Evolutionary conservation across 2,888 invertebrate genomes (phyloP).

Genomic region (Epinotia demarniana): DNA sequence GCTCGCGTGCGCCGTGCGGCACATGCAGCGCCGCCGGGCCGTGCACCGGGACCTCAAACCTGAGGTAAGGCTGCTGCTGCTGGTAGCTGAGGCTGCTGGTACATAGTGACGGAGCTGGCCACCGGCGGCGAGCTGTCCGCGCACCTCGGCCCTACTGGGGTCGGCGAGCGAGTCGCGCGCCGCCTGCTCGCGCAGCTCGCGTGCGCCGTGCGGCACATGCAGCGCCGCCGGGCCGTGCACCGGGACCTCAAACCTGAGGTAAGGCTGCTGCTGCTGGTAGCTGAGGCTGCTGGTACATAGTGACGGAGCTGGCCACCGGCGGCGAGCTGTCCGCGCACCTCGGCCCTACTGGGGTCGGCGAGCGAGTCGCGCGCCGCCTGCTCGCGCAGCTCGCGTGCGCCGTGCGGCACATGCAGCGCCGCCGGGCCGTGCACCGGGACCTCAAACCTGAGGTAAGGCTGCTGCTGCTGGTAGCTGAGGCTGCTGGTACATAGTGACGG

Average conservation of each 20-base stretch:
- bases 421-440: constrained; percentile 95
- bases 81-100: too few species aligned
- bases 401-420: constrained; percentile 92
- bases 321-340: constrained; percentile 89
- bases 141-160: constrained; percentile 85
- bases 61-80: constrained; percentile 86
- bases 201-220: constrained; percentile 93
- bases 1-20: constrained; percentile 92
- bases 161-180: constrained; percentile 91
- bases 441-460: constrained; percentile 93
- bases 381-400: constrained; percentile 93
- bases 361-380: constrained; percentile 90
- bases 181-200: constrained; percentile 92
- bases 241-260: constrained; percentile 98
- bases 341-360: constrained; percentile 88
- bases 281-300: too few species aligned
- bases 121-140: constrained; percentile 91
- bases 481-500: constrained; percentile 97
- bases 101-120: constrained; percentile 95
- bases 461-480: too few species aligned
- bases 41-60: constrained; percentile 98
- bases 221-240: constrained; percentile 93
- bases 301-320: constrained; percentile 94
- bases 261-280: constrained; percentile 45
- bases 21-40: constrained; percentile 93